Evolutionary conservation across 2,113 vertebrate genomes (phyloP), one percentile per base, ranked within the genome.

Genomic region (Oncorhynchus masou): DNA sequence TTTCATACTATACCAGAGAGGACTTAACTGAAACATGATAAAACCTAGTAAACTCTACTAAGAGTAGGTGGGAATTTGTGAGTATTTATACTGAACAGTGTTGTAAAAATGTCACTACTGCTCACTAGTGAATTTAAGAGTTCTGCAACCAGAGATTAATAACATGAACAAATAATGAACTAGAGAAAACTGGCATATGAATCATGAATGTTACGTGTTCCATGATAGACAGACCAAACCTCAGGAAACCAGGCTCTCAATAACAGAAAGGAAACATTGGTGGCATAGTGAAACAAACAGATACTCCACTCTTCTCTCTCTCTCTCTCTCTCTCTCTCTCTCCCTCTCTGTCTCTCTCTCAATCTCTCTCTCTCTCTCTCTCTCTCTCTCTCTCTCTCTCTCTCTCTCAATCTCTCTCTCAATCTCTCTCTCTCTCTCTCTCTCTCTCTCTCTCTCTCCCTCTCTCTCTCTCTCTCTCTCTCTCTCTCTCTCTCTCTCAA

Each of bases 201-300:
- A 25, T 31, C 15, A 16, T 4, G 67, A 9, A 34, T 22, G 31
- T 11, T 11, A n/a, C 3, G 5, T 20, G 16, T 11, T 68, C 6
- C 31, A 19, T 31, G 15, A 19, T 68, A 16, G n/a, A 9, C 67
- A 39, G 31, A 39, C 67, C 64, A n/a, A 20, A 34, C 67, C 59
- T 62, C 59, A 22, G 59, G 19, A 5, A 68, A 68, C 29, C 31
- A 34, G 19, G 12, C 65, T 67, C 27, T 20, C 7, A 68, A 68
- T 19, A 68, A 68, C 29, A 19, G 5, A 39, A 34, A 70, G 39
- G 54, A 86, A 89, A 51, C 49, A 89, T 31, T 81, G 83, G 87
- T 91, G 89, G 87, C 85, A 82, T 84, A 84, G 88, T 87, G 88
- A 88, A 90, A 90, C 87, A 90, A 85, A 85, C 84, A 84, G 83